Percentiles rank a stretch among this genome's conserved stretches.
These are phyloP conservation scores for Scomber japonicus DNA, from an alignment of 2,113 vertebrate genomes.

Conservation along the genomic window DNA sequence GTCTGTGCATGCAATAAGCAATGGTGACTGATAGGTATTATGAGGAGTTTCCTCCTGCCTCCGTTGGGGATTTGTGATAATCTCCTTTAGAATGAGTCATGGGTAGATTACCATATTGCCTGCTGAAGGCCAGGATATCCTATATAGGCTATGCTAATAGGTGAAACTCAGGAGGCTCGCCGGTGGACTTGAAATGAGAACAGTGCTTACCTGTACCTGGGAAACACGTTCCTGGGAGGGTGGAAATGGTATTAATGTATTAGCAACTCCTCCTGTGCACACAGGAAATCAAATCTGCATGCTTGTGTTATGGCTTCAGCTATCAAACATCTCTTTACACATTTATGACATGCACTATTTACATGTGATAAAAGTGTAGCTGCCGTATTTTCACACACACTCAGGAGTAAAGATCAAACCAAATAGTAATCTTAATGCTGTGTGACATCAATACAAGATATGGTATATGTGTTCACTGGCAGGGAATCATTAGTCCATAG, in stretches of 20 bases:
- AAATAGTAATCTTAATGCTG: conserved; percentile 11
- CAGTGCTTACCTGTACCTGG: conserved; percentile 47
- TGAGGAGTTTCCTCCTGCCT: conserved; percentile 75
- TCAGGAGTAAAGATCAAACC: conserved; percentile 20
- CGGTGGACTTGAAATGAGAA: conserved; percentile 55
- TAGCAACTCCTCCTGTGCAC: conserved; percentile 38
- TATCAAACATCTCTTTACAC: conserved; percentile 49
- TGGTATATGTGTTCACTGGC: background rate
- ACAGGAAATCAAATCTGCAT: conserved; percentile 47
- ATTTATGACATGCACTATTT: conserved; percentile 41
- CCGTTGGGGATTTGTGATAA: conserved; percentile 79
- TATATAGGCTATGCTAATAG: conserved; percentile 72
- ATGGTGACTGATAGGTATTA: conserved; percentile 77
- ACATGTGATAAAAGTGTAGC: conserved; percentile 11
- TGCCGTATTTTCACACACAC: conserved; percentile 36
- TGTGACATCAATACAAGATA: background rate
- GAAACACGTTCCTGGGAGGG: conserved; percentile 39
- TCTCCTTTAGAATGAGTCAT: conserved; percentile 80
- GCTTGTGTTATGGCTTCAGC: conserved; percentile 44
- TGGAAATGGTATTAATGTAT: conserved; percentile 47
- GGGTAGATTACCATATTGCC: conserved; percentile 72
- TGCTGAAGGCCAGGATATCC: conserved; percentile 78
- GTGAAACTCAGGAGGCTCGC: conserved; percentile 51
- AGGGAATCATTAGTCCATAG: conserved; percentile 11
- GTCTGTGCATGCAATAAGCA: conserved; percentile 70